phyloP scores from a whole-genome alignment of 2,888 invertebrate species.

The Alloscopus bannaensis region DNA sequence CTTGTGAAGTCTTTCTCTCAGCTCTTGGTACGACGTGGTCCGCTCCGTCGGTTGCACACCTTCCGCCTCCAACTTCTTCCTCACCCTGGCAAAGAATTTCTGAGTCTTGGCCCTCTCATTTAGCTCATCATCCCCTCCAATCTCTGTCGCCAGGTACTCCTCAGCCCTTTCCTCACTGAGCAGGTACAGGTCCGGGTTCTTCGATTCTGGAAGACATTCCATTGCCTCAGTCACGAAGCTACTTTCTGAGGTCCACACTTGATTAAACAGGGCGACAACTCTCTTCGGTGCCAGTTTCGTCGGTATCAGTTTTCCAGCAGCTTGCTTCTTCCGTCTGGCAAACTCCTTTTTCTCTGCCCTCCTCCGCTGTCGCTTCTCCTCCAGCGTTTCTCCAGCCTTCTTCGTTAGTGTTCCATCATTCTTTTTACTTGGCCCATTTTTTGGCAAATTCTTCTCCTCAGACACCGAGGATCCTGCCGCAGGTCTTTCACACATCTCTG shows the following conservation, averaged over 20 bases:
- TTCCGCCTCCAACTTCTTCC: conserved; percentile 27
- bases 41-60: conserved; percentile 33
- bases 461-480: conserved; percentile 4
- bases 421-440: background rate
- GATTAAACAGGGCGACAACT: conserved; percentile 28
- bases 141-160: conserved; percentile 42
- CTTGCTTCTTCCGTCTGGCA: background rate
- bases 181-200: conserved; percentile 39
- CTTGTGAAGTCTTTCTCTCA: conserved; percentile 63
- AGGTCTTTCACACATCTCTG: conserved; percentile 37
- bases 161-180: conserved; percentile 53
- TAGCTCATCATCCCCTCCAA: conserved; percentile 21
- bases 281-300: conserved; percentile 7
- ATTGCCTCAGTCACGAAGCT: conserved; percentile 40
- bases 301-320: conserved; percentile 4
- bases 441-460: conserved; percentile 4
- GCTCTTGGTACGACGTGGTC: conserved; percentile 58
- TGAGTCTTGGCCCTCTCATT: conserved; percentile 35
- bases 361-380: conserved; percentile 45
- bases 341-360: conserved; percentile 41
- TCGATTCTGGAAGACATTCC: conserved; percentile 57
- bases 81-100: conserved; percentile 46
- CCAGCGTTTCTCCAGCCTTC: conserved; percentile 40
- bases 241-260: conserved; percentile 46
- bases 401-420: background rate